Evolutionary conservation across 2,113 vertebrate genomes (phyloP).

Genomic region (Isurus oxyrinchus): DNA sequence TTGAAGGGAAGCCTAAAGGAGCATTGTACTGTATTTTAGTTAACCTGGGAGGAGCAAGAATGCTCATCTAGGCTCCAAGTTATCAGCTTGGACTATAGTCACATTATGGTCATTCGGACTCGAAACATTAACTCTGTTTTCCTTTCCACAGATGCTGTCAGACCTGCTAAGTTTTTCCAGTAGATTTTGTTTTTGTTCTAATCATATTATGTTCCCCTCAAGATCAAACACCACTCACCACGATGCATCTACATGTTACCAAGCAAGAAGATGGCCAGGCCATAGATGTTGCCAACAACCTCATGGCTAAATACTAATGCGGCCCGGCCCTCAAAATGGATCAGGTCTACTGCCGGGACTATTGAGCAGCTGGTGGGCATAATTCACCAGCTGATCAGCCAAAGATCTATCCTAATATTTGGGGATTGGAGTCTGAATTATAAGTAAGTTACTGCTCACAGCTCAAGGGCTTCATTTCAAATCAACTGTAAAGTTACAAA

Average conservation of each 20-base stretch:
- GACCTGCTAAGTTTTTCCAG: too few relatives aligned
- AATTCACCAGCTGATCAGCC: background rate
- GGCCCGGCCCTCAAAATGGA: background rate
- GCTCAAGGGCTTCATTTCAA: background rate
- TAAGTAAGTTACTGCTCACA: background rate
- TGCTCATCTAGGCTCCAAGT: too few relatives aligned
- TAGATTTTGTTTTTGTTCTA: too few relatives aligned
- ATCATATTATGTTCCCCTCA: background rate
- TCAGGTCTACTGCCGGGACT: background rate
- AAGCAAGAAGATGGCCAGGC: background rate
- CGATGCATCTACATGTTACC: background rate
- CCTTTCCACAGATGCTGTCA: too few relatives aligned
- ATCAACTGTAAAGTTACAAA: background rate
- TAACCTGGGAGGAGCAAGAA: too few relatives aligned
- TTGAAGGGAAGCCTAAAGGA: too few relatives aligned
- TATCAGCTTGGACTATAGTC: too few relatives aligned
- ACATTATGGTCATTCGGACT: too few relatives aligned
- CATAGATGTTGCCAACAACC: background rate
- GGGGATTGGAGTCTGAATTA: background rate
- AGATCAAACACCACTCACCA: background rate
- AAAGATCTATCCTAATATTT: background rate
- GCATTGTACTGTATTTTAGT: too few relatives aligned
- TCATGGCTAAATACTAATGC: background rate
- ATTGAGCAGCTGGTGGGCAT: background rate
- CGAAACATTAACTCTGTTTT: too few relatives aligned